Evolutionary conservation across 2,888 invertebrate genomes (phyloP).

Genomic region (Dolichopus griseipennis): DNA sequence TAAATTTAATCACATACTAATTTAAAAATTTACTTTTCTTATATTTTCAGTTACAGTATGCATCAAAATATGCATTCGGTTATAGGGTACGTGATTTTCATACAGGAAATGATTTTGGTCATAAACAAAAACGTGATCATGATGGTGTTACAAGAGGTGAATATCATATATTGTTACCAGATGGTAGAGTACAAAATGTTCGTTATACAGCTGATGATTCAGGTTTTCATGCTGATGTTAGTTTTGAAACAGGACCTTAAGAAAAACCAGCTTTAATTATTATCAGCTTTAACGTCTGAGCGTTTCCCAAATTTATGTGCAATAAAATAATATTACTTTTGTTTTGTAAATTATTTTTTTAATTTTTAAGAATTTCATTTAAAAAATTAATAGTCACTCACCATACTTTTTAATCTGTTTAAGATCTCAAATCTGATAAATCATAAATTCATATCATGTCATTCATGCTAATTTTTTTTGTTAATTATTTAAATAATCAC

Average conservation of each 20-base stretch:
- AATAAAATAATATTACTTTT: too few relatives aligned
- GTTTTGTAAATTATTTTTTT: too few relatives aligned
- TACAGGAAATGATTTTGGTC: slow-evolving; percentile 67
- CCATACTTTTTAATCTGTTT: too few relatives aligned
- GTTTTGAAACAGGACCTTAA: slow-evolving; percentile 47
- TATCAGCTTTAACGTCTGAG: too few relatives aligned
- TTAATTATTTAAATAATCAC: too few relatives aligned
- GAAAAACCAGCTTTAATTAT: not conserved
- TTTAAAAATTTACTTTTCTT: slow-evolving; percentile 9
- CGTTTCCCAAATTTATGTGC: too few relatives aligned
- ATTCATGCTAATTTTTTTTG: too few relatives aligned
- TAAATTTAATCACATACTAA: not conserved
- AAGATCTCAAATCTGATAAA: not conserved
- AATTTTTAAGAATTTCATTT: too few relatives aligned
- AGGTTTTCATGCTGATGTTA: slow-evolving; percentile 70
- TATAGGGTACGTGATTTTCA: slow-evolving; percentile 64
- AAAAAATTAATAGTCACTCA: not conserved
- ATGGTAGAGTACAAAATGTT: slow-evolving; percentile 69
- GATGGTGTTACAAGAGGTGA: slow-evolving; percentile 60
- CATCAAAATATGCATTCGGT: slow-evolving; percentile 56
- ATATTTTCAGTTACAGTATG: slow-evolving; percentile 50
- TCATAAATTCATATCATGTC: too few relatives aligned
- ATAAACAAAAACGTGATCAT: slow-evolving; percentile 59
- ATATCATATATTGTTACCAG: slow-evolving; percentile 70
- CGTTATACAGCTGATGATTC: slow-evolving; percentile 66